Conservation (phyloP, 2,888 invertebrate species). For the Tricholauxania praeusta region DNA sequence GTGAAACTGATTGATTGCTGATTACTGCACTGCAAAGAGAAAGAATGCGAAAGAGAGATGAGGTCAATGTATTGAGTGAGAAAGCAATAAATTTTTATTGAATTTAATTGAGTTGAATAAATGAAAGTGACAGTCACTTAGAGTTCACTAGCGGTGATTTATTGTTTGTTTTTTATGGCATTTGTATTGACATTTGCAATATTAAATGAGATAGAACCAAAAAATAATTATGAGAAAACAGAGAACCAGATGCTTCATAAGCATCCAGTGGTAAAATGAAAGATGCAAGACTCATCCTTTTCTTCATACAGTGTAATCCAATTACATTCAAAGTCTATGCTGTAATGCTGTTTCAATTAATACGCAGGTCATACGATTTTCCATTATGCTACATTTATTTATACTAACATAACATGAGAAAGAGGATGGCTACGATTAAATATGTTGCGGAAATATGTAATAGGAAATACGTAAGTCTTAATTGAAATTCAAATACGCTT, state of each 20-base stretch:
- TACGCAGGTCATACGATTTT: too few species aligned
- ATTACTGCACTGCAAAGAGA: slow-evolving; percentile 15
- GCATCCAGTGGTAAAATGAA: slow-evolving; percentile 18
- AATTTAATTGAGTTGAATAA: slow-evolving; percentile 35
- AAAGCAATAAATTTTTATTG: slow-evolving; percentile 36
- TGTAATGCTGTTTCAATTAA: too few species aligned
- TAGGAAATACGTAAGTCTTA: too few species aligned
- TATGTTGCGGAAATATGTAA: too few species aligned
- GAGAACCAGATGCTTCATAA: slow-evolving; percentile 11
- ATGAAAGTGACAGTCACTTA: slow-evolving; percentile 32
- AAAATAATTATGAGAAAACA: not conserved
- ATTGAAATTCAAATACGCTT: too few species aligned
- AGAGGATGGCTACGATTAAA: too few species aligned
- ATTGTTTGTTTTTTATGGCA: not conserved
- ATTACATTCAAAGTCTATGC: too few species aligned
- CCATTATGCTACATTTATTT: too few species aligned
- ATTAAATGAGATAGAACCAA: slow-evolving; percentile 23
- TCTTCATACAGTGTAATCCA: too few species aligned
- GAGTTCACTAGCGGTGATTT: slow-evolving; percentile 13
- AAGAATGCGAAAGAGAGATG: not conserved
- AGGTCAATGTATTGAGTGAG: too few species aligned
- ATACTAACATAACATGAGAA: too few species aligned
- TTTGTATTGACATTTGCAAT: slow-evolving; percentile 30
- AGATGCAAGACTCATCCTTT: not conserved
- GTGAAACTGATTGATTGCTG: slow-evolving; percentile 7